These are phyloP conservation scores for Sigmodon hispidus DNA, from an alignment of 2,113 vertebrate species.

Conservation along the genomic window DNA sequence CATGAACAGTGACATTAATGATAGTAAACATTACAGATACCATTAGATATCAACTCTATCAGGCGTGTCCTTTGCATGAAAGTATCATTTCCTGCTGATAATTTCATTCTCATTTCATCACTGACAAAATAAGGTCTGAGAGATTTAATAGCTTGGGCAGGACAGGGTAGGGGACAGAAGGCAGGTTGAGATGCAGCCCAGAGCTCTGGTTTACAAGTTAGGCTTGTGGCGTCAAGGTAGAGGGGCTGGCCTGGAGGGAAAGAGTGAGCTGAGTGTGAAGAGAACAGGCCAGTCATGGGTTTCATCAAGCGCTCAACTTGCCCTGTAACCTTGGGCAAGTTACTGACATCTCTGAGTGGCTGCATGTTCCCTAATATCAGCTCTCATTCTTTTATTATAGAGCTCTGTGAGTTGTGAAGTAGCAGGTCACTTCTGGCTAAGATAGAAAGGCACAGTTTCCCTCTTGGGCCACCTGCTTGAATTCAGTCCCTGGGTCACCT, in stretches of 20 bases:
- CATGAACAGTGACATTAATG: neutral
- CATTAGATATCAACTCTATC: neutral
- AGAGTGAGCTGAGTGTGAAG: neutral
- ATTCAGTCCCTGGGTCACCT: neutral
- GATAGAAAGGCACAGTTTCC: neutral
- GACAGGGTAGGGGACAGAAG: neutral
- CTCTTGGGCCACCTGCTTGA: neutral
- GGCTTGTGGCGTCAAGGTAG: neutral
- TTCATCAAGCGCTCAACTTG: neutral
- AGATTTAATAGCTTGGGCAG: neutral
- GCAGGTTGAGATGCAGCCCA: neutral
- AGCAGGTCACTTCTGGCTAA: constrained; percentile 8
- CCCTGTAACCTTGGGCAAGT: neutral
- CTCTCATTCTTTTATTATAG: constrained; percentile 33
- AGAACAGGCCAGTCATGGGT: neutral
- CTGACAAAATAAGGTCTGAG: constrained; percentile 9
- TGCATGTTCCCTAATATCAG: neutral
- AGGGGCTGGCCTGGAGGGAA: neutral
- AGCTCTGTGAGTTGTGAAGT: neutral
- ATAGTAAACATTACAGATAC: neutral
- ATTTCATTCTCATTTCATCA: neutral
- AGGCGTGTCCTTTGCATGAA: neutral
- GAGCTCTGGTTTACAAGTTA: neutral
- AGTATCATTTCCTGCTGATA: constrained; percentile 1
- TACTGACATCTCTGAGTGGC: neutral